A percentile compares a stretch with the other conserved stretches of the same genome.
These are phyloP conservation scores for Tetheella fluctuosa DNA, from an alignment of 2,888 invertebrate species.

Conservation along the genomic window DNA sequence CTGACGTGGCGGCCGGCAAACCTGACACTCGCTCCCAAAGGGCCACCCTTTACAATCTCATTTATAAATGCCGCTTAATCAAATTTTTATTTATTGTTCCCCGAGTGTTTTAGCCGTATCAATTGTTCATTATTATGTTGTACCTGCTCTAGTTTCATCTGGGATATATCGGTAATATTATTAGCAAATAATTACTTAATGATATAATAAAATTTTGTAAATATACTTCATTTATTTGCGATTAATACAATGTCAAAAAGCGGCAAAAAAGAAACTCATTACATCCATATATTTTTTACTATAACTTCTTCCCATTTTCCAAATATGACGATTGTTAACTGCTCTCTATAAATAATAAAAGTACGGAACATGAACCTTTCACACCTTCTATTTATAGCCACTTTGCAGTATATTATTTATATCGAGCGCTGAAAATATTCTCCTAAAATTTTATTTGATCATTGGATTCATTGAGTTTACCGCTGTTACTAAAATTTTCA, in stretches of 20 bases:
- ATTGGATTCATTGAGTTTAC: conserved; percentile 51
- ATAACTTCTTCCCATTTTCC: too few species aligned
- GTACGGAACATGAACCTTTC: conserved; percentile 41
- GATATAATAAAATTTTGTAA: too few species aligned
- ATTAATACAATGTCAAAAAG: too few species aligned
- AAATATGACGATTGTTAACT: too few species aligned
- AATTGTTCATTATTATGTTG: conserved; percentile 17
- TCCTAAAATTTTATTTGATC: conserved; percentile 50
- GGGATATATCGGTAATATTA: background rate
- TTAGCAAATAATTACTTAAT: background rate
- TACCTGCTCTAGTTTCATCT: background rate
- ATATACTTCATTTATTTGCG: too few species aligned
- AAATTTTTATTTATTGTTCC: conserved; percentile 71
- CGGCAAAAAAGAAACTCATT: too few species aligned
- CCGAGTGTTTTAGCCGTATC: conserved; percentile 39
- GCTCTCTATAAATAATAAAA: conserved; percentile 32
- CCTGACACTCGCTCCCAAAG: conserved; percentile 75
- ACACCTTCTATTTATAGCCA: conserved; percentile 49
- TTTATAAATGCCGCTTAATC: conserved; percentile 80
- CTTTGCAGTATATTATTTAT: conserved; percentile 38
- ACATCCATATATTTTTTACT: too few species aligned
- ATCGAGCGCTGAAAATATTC: conserved; percentile 48
- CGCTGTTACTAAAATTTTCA: conserved; percentile 40
- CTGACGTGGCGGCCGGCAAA: conserved; percentile 76
- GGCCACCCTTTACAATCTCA: conserved; percentile 79